These are phyloP conservation scores for Sturnira hondurensis DNA, from an alignment of 2,113 vertebrate genomes.

Conservation along the genomic window DNA sequence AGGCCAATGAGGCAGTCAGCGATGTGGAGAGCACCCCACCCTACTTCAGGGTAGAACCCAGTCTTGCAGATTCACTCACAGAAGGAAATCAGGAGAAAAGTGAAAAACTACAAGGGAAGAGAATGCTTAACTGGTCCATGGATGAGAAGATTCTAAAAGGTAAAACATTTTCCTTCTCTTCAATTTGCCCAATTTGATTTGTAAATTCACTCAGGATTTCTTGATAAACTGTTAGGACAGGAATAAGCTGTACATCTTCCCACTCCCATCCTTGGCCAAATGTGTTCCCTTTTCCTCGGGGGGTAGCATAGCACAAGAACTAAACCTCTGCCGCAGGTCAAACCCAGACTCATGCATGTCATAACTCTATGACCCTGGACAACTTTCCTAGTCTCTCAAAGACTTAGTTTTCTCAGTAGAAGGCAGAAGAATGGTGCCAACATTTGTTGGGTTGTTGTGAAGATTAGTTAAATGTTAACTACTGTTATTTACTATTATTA, in stretches of 20 bases:
- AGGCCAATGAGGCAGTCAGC: constrained; percentile 63
- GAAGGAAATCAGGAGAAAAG: constrained; percentile 44
- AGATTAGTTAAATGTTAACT: neutral
- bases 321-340: neutral
- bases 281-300: neutral
- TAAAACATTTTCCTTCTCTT: constrained; percentile 56
- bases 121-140: neutral
- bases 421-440: neutral
- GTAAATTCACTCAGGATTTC: neutral
- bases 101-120: neutral
- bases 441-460: neutral
- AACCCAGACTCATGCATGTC: neutral
- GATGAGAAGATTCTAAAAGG: constrained; percentile 68
- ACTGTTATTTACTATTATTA: neutral
- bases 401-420: neutral
- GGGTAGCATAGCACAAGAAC: neutral
- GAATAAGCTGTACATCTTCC: neutral
- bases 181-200: neutral
- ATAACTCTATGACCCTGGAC: neutral
- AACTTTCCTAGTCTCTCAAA: neutral
- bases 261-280: neutral
- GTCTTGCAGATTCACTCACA: neutral
- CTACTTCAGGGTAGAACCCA: neutral
- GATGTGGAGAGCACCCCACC: constrained; percentile 2
- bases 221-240: neutral